phyloP scores from a whole-genome alignment of 2,888 invertebrate species.

The Ypsolopha sequella region DNA sequence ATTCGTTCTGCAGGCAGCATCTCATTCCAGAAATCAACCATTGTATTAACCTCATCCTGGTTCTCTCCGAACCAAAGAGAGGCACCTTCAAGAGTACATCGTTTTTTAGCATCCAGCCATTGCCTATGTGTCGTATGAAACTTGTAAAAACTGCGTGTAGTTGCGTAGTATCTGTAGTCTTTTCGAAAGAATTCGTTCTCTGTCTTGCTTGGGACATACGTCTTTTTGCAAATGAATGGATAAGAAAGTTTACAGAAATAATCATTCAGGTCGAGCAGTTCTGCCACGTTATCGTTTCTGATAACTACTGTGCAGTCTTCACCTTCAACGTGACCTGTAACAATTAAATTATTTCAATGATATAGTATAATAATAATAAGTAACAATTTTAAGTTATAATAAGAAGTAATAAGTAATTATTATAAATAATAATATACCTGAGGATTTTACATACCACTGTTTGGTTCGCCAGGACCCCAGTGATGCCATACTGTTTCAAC shows the following conservation, averaged over 20 bases:
- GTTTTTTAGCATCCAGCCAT: slow-evolving; percentile 34
- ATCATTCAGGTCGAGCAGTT: no score
- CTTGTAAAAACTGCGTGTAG: slow-evolving; percentile 38
- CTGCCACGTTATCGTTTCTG: no score
- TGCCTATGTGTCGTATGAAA: slow-evolving; percentile 31
- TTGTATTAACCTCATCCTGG: slow-evolving; percentile 24
- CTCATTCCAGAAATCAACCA: slow-evolving; percentile 22
- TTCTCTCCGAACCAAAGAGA: slow-evolving; percentile 38
- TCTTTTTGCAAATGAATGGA: slow-evolving; percentile 49
- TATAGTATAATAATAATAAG: no score
- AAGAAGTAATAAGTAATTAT: no score
- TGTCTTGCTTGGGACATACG: slow-evolving; percentile 12
- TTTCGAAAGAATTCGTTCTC: slow-evolving; percentile 34
- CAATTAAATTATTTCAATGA: no score
- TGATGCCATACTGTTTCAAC: slow-evolving; percentile 29
- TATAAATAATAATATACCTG: no score
- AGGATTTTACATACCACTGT: slow-evolving; percentile 15
- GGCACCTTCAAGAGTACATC: slow-evolving; percentile 37
- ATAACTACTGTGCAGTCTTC: no score
- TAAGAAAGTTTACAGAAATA: slow-evolving; percentile 3
- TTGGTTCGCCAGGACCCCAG: slow-evolving; percentile 40
- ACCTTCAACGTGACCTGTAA: no score
- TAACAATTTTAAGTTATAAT: no score
- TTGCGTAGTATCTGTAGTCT: slow-evolving; percentile 36
- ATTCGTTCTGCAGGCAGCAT: slow-evolving; percentile 21